Evolutionary conservation across 2,888 invertebrate species (phyloP), one percentile per base, ranked within the genome.

Genomic region (Drosophila neonasuta): DNA sequence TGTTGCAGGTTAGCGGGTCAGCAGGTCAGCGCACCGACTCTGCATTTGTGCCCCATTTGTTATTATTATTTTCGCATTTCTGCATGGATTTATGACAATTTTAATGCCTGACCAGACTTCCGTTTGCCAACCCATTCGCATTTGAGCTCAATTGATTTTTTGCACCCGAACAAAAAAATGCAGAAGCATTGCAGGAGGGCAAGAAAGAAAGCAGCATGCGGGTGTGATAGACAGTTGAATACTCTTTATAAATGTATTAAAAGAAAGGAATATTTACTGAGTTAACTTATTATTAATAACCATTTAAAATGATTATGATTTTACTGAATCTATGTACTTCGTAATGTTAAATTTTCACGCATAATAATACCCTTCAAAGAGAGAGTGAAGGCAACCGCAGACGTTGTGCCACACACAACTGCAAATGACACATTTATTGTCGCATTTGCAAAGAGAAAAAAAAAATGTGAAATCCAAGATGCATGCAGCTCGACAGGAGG

Each of bases 371-470:
- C 24, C 24, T 24, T 24, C 24, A 24, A 24, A 24, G 46, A 13
- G 54, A 17, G 34, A 50, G 39, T 8, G 34, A 34, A 48, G 30
- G 34, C 42, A 70, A 66, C 64, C 66, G 60, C 69, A 80, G 62
- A 60, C 68, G 60, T 60, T 45, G 45, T 61, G 61, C 71, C 63
- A 58, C 42, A 52, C 57, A 79, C 36, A 68, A 68, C 77, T 80
- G 78, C 80, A 66, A 79, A 69, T 79, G 77, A 77, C 68, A 68
- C 73, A 77, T 73, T 77, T 68, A 70, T 59, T 59, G 76, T 54
- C 54, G 50, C 54, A 71, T 39, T 41, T 41, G 17, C n/a, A 63
- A 51, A 8, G 24, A n/a, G 10, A 44, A 20, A 20, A 20, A 20
- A 45, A 45, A 55, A 30, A 15, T 9, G 54, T 24, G 52, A 45